phyloP scores from a whole-genome alignment of 2,888 invertebrate genomes.

The Brenthis hecate region DNA sequence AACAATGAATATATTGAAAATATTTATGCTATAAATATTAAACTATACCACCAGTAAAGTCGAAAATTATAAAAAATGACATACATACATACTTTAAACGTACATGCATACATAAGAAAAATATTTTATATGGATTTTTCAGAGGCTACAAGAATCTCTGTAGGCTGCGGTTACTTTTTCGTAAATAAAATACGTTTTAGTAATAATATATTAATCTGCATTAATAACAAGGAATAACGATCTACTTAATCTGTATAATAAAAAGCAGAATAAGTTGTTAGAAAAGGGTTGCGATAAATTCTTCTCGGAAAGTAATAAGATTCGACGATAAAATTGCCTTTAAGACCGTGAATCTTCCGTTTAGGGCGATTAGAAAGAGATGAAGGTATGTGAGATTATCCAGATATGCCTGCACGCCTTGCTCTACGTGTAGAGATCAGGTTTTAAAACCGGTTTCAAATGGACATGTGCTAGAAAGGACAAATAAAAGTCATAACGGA shows the following conservation, averaged over 20 bases:
- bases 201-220: too few species aligned
- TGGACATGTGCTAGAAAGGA: slow-evolving; percentile 58
- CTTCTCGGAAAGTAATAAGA: slow-evolving; percentile 68
- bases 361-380: slow-evolving; percentile 69
- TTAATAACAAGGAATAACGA: slow-evolving; percentile 1
- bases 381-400: slow-evolving; percentile 63
- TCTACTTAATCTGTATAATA: slow-evolving; percentile 19
- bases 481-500: slow-evolving; percentile 74
- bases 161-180: too few species aligned
- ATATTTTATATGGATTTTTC: too few species aligned
- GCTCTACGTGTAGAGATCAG: slow-evolving; percentile 55
- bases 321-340: slow-evolving; percentile 70
- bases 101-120: too few species aligned
- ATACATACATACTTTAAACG: too few species aligned
- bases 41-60: not conserved
- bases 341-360: slow-evolving; percentile 68
- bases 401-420: slow-evolving; percentile 57
- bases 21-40: not conserved
- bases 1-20: slow-evolving; percentile 12
- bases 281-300: slow-evolving; percentile 69
- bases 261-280: slow-evolving; percentile 51
- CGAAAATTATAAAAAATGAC: too few species aligned
- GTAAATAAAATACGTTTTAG: too few species aligned
- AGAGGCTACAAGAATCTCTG: too few species aligned
- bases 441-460: slow-evolving; percentile 56